phyloP scores from a whole-genome alignment of 2,113 vertebrate genomes.

The Etheostoma cragini region DNA sequence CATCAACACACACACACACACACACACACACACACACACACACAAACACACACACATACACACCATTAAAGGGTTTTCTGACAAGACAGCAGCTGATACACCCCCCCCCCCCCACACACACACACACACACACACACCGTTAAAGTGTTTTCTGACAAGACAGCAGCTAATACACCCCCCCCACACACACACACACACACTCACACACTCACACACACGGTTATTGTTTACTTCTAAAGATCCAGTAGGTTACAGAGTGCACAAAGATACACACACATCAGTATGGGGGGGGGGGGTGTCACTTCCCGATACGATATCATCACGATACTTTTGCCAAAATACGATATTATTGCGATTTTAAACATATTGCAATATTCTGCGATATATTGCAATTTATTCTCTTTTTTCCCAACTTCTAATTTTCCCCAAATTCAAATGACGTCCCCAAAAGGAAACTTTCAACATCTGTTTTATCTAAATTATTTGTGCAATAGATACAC shows the following conservation, averaged over 20 bases:
- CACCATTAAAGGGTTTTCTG: slow-evolving; percentile 49
- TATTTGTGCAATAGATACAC: too few relatives aligned
- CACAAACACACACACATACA: too few relatives aligned
- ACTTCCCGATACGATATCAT: too few relatives aligned
- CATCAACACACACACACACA: slow-evolving; percentile 11
- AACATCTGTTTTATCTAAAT: too few relatives aligned
- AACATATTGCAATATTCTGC: too few relatives aligned
- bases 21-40: slow-evolving; percentile 2
- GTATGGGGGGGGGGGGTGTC: too few relatives aligned
- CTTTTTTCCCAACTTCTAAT: too few relatives aligned
- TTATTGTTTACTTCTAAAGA: slow-evolving; percentile 2
- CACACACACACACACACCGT: slow-evolving; percentile 2
- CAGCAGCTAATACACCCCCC: slow-evolving; percentile 7
- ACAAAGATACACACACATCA: slow-evolving; percentile 22
- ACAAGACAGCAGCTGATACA: slow-evolving; percentile 26
- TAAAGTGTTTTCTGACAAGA: slow-evolving; percentile 26
- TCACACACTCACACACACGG: neutral
- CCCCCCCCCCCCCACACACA: fast-evolving
- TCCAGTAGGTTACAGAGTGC: neutral
- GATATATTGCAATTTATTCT: too few relatives aligned
- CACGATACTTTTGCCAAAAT: too few relatives aligned
- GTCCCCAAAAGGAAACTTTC: too few relatives aligned
- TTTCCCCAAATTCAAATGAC: too few relatives aligned
- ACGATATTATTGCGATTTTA: too few relatives aligned
- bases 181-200: neutral